phyloP scores from a whole-genome alignment of 1,140 invertebrate species.

The Cyclina sinensis region DNA sequence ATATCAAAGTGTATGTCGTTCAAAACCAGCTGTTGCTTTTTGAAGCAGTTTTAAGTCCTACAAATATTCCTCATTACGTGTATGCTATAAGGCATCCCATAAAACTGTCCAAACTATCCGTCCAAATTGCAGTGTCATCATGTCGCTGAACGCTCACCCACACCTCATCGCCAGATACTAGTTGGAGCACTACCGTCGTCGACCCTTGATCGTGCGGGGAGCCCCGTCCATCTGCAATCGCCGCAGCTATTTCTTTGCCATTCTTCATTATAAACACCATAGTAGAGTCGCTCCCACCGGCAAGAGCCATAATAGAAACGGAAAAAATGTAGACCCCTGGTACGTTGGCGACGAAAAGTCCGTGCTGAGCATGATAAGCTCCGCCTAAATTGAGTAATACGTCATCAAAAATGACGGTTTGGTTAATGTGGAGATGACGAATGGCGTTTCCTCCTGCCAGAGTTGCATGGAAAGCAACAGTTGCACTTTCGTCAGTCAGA shows the following conservation, averaged over 20 bases:
- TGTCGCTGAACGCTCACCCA: slow-evolving; percentile 21
- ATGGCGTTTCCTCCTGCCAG: neutral
- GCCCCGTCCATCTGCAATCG: neutral
- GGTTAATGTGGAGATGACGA: slow-evolving; percentile 6
- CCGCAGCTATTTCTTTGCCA: neutral
- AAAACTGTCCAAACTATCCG: neutral
- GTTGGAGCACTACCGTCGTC: neutral
- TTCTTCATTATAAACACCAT: slow-evolving; percentile 31
- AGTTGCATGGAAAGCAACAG: slow-evolving; percentile 9
- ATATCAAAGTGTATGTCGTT: no score
- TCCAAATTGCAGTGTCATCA: neutral
- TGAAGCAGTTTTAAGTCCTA: no score
- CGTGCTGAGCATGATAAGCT: slow-evolving; percentile 21
- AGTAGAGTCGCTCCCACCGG: neutral
- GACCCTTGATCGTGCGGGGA: neutral
- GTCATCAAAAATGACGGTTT: slow-evolving; percentile 16
- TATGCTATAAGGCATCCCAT: slow-evolving; percentile 10
- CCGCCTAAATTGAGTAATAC: slow-evolving; percentile 12
- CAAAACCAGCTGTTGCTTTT: no score
- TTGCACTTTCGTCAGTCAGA: neutral
- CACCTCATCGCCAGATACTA: slow-evolving; percentile 13
- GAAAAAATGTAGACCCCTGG: slow-evolving; percentile 30
- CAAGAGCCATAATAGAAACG: neutral
- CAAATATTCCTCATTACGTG: no score
- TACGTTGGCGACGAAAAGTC: slow-evolving; percentile 1